Evolutionary conservation across 2,797 vertebrate species (phyloP).

Genomic region (Remorina albescens): DNA sequence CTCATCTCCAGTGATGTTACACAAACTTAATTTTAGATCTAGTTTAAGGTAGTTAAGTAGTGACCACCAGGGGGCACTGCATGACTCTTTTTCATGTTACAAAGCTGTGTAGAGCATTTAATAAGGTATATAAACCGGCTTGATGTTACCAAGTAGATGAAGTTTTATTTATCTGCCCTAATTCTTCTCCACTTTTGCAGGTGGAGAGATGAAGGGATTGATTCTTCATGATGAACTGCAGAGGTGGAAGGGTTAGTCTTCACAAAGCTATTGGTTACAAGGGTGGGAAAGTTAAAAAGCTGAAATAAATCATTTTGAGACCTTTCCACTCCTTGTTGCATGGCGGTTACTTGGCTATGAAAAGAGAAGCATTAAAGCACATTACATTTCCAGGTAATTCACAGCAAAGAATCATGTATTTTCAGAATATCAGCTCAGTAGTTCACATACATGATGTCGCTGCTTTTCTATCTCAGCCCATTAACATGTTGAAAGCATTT

Average conservation of each 20-base stretch:
- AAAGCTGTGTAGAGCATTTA: background rate
- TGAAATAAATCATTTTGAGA: slow-evolving; percentile 50
- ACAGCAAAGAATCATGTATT: slow-evolving; percentile 58
- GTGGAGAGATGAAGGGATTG: slow-evolving; percentile 25
- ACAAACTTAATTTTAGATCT: slow-evolving; percentile 22
- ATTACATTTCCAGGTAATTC: slow-evolving; percentile 45
- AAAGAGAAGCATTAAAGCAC: slow-evolving; percentile 63
- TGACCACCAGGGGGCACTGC: slow-evolving; percentile 68
- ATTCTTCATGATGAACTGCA: slow-evolving; percentile 28
- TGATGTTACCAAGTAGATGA: slow-evolving; percentile 21
- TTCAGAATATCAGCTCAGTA: slow-evolving; percentile 14
- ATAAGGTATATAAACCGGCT: slow-evolving; percentile 12
- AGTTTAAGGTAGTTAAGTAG: background rate
- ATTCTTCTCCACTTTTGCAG: slow-evolving; percentile 29
- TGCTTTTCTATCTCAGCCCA: slow-evolving; percentile 11
- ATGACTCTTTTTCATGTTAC: slow-evolving; percentile 6
- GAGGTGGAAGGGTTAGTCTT: slow-evolving; percentile 61
- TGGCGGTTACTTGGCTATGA: slow-evolving; percentile 75
- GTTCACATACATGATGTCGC: slow-evolving; percentile 60
- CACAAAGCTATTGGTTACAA: slow-evolving; percentile 44
- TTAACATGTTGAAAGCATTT: slow-evolving; percentile 13
- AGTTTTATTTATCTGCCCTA: slow-evolving; percentile 28
- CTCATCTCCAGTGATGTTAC: slow-evolving; percentile 31
- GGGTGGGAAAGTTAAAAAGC: slow-evolving; percentile 45
- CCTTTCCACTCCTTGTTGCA: slow-evolving; percentile 77